A percentile compares a stretch with the other conserved stretches of the same genome.
These are phyloP conservation scores for Heliconius hewitsoni DNA, from an alignment of 1,140 invertebrate genomes.

Conservation along the genomic window DNA sequence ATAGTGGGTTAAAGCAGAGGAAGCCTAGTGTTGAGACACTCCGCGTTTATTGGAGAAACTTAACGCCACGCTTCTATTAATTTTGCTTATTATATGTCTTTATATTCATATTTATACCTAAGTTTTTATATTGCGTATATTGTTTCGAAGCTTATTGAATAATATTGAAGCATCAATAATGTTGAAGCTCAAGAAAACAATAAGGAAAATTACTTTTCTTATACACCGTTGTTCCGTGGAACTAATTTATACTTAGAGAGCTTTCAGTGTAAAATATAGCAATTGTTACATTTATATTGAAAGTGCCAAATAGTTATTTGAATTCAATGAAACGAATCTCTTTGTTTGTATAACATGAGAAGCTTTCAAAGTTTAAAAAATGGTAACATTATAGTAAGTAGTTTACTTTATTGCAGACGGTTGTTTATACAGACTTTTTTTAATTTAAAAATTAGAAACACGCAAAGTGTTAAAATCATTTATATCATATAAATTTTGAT, in stretches of 20 bases:
- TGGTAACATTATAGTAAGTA: background rate
- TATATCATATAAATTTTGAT: background rate
- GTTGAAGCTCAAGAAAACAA: background rate
- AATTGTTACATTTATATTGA: background rate
- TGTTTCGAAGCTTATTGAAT: background rate
- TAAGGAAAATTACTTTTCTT: slow-evolving; percentile 5
- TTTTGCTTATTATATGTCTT: too few species aligned
- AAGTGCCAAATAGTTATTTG: background rate
- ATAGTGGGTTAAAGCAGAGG: too few species aligned
- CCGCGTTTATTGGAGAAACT: too few species aligned
- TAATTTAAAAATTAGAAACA: background rate
- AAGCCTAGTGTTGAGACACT: too few species aligned
- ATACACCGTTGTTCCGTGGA: background rate
- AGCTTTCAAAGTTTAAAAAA: background rate
- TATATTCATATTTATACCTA: background rate
- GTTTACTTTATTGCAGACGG: background rate
- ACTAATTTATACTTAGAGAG: background rate
- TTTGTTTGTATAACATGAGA: background rate
- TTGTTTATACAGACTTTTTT: background rate
- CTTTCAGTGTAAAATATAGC: background rate
- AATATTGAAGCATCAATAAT: background rate
- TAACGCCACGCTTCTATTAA: too few species aligned
- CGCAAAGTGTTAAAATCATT: background rate
- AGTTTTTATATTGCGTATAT: background rate
- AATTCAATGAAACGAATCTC: background rate